Base-by-base conservation (phyloP, 2,113 vertebrate species). In the Anoplopoma fimbria region DNA sequence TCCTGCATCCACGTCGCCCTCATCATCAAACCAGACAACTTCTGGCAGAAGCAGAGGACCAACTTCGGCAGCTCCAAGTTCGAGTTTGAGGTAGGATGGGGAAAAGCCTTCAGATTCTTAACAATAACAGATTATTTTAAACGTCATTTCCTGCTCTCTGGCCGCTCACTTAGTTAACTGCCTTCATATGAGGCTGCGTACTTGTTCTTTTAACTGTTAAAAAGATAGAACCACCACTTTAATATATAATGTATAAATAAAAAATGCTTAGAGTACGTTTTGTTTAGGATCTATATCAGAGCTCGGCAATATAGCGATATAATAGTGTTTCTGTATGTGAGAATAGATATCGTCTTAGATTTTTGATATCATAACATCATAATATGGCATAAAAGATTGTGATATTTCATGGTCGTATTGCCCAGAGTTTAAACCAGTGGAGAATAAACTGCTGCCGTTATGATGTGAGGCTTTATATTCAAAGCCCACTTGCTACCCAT, bases 1-100 rank as follows among this genome's bases (percentile, higher is more conserved):
- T 96, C 97, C 94, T 99, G 97, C 95, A 99, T 99, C 93, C 98
- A 99, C 90, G 95, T 99, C 86, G 98, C 98, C n/a, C 97, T 99
- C 93, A 99, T 99, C 93, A 99, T 99, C 95, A 99, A 99, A 92
- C 98, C 98, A 4, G 98, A 99, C 95, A 99, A 99, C 96, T 99
- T 99, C 95, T 99, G 98, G 98, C 98, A 99, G 94, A 99, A 99
- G 88, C 98, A 99, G 94, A 98, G 97, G 94, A 99, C 98, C 88
- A 99, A 99, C 94, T 99, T 99, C 40, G 98, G 98, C 94, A 99
- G 98, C 93, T 99, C 98, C 55, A 99, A 99, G 91, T 99, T 99
- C 84, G 98, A 99, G 90, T 99, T 99, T 83, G 98, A 99, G 98
- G 98, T 99, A 95, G 95, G 86, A 45, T 8, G 5, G 0, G 0